phyloP scores from a whole-genome alignment of 1,140 invertebrate genomes.

The Aphelenchoides besseyi region DNA sequence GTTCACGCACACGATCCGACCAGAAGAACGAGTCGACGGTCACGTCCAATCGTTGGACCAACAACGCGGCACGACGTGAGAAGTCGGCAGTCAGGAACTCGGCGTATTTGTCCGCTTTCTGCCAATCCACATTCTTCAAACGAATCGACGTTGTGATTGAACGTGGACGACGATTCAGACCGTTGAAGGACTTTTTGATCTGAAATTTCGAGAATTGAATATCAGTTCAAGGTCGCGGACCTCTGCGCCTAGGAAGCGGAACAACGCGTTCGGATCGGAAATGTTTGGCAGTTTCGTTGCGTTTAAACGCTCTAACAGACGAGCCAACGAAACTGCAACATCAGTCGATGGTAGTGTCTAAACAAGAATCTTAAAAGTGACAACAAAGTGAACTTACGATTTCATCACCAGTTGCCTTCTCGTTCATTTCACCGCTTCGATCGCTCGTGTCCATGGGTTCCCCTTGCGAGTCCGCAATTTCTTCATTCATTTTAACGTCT shows the following conservation, averaged over 20 bases:
- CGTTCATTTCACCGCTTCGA: background rate
- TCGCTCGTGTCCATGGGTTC: background rate
- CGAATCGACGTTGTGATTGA: background rate
- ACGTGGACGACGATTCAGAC: background rate
- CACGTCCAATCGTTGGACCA: background rate
- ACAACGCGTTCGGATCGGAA: background rate
- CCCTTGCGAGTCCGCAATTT: background rate
- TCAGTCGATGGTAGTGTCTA: background rate
- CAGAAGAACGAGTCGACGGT: constrained; percentile 12
- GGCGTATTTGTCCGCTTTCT: background rate
- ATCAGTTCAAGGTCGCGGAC: background rate
- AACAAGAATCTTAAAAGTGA: background rate
- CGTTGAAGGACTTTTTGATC: constrained; percentile 12
- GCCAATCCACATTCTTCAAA: background rate
- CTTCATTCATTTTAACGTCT: background rate
- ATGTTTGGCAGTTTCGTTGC: background rate
- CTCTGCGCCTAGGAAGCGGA: background rate
- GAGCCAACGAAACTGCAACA: background rate
- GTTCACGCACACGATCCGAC: background rate
- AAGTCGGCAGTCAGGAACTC: background rate
- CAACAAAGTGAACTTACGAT: too few relatives aligned
- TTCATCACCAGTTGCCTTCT: too few relatives aligned
- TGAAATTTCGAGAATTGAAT: background rate
- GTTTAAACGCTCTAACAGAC: background rate
- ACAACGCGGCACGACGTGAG: background rate